These are phyloP conservation scores for Emydoidea blandingii DNA, from an alignment of 2,797 vertebrate species.

Conservation along the genomic window DNA sequence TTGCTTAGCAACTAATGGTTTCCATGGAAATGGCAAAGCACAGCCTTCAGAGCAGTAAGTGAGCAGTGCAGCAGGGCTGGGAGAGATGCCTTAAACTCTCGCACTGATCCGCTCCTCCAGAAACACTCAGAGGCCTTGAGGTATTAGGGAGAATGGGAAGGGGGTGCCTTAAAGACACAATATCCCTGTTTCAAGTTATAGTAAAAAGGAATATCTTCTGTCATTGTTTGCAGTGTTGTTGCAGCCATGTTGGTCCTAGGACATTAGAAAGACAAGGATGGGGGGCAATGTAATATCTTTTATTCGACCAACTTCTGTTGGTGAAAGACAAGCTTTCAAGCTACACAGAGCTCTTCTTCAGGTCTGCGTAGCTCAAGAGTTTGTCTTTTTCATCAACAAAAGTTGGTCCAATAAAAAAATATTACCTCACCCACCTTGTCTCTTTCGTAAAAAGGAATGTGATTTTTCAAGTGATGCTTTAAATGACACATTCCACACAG, in stretches of 20 bases:
- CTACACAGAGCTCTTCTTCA: neutral
- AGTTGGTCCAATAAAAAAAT: neutral
- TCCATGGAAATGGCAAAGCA: slow-evolving; percentile 88
- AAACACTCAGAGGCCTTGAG: slow-evolving; percentile 70
- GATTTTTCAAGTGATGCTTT: neutral
- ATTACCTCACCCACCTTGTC: neutral
- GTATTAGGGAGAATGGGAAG: slow-evolving; percentile 47
- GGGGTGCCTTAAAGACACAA: slow-evolving; percentile 78
- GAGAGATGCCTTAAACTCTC: slow-evolving; percentile 75
- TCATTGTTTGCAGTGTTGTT: neutral
- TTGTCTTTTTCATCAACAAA: neutral
- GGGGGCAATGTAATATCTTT: neutral
- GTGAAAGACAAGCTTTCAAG: neutral
- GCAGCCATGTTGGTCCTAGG: neutral
- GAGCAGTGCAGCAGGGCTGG: slow-evolving; percentile 82
- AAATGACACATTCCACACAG: neutral
- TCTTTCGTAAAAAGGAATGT: neutral
- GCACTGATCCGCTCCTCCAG: slow-evolving; percentile 73
- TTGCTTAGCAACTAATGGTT: slow-evolving; percentile 95
- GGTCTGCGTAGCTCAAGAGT: neutral
- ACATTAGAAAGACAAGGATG: neutral
- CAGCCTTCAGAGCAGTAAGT: slow-evolving; percentile 84
- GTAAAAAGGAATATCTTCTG: neutral
- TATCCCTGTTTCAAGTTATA: slow-evolving; percentile 23
- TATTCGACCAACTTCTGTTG: neutral